A percentile compares a stretch with the other conserved stretches of the same genome.
These are phyloP conservation scores for Spisula subtruncata DNA, from an alignment of 2,888 invertebrate genomes.

Conservation along the genomic window DNA sequence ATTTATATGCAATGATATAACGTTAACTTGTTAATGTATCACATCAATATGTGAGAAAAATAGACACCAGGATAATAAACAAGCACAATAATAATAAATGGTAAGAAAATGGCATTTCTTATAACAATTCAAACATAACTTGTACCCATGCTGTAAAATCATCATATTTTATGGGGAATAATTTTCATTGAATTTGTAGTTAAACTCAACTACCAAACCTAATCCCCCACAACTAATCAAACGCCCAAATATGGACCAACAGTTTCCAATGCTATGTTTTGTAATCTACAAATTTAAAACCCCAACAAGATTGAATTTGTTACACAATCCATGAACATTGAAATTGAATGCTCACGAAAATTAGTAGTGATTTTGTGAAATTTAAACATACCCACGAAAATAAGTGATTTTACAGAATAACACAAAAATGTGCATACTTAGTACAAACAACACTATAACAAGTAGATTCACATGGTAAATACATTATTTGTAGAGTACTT, in stretches of 20 bases:
- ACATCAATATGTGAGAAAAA: background rate
- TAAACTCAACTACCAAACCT: too few species aligned
- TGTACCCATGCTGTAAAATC: background rate
- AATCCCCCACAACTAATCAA: too few species aligned
- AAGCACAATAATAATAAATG: background rate
- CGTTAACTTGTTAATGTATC: background rate
- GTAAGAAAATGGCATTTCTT: background rate
- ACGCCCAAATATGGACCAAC: too few species aligned
- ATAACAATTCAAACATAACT: background rate
- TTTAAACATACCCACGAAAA: too few species aligned
- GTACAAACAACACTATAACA: background rate
- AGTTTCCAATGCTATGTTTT: too few species aligned
- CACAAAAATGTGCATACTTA: background rate
- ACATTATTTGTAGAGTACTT: background rate
- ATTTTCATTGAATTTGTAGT: too few species aligned
- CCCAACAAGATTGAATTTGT: too few species aligned
- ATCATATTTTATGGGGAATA: too few species aligned
- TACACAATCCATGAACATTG: too few species aligned
- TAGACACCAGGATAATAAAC: background rate
- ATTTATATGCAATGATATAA: background rate
- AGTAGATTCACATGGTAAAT: slow-evolving; percentile 4
- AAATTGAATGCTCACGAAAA: too few species aligned
- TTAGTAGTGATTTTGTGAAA: too few species aligned
- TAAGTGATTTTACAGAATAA: background rate
- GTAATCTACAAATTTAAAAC: too few species aligned